Evolutionary conservation across 2,113 vertebrate genomes (phyloP).

Genomic region (Clarias gariepinus): DNA sequence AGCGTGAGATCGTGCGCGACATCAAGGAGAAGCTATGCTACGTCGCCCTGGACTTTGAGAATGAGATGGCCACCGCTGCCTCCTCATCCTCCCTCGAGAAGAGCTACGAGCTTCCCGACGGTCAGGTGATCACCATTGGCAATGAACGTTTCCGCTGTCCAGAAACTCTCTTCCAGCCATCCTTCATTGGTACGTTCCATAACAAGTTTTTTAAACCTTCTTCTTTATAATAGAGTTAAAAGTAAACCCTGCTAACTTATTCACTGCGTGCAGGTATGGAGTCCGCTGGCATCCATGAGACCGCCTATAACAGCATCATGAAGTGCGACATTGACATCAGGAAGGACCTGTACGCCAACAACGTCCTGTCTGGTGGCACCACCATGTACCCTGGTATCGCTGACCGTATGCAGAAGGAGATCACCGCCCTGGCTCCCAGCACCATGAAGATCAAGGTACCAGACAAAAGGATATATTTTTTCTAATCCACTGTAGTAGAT

Average conservation of each 20-base stretch:
- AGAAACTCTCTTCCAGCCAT: constrained; percentile 96
- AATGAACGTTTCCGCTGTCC: constrained; percentile 97
- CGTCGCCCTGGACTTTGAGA: constrained; percentile 91
- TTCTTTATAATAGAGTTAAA: not conserved
- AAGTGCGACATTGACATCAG: constrained; percentile 96
- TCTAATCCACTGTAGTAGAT: not conserved
- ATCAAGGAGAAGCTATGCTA: constrained; percentile 96
- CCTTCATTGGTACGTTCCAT: constrained; percentile 84
- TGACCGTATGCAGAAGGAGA: constrained; percentile 98
- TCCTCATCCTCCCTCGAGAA: constrained; percentile 95
- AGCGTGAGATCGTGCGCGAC: constrained; percentile 96
- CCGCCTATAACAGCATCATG: constrained; percentile 98
- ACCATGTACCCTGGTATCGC: constrained; percentile 98
- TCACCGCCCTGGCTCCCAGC: constrained; percentile 95
- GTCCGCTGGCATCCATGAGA: constrained; percentile 94
- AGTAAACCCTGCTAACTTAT: not conserved
- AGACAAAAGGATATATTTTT: not conserved
- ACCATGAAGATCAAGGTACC: constrained; percentile 98
- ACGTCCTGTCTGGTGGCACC: constrained; percentile 93
- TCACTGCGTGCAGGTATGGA: constrained; percentile 82
- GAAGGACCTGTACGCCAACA: constrained; percentile 96
- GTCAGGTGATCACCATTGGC: constrained; percentile 97
- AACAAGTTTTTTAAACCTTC: not conserved
- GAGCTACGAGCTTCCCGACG: constrained; percentile 95
- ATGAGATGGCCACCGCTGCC: constrained; percentile 92